Base-by-base conservation (phyloP, 2,113 vertebrate genomes). In the Lutjanus erythropterus region DNA sequence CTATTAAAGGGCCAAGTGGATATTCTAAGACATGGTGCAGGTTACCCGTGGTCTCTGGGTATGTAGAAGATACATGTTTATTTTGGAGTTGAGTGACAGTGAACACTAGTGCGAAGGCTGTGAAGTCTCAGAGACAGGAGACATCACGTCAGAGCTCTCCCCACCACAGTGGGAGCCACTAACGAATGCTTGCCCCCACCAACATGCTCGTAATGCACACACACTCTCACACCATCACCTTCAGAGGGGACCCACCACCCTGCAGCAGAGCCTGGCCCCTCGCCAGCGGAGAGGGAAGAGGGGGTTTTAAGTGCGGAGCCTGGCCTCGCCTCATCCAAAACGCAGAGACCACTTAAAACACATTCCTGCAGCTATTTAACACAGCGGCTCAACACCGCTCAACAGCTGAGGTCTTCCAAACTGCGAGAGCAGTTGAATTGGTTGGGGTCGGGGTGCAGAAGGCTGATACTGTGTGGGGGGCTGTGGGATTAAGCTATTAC, bases 311-410 rank as follows among this genome's bases (percentile, higher is more conserved):
- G 78, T 78, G 87, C 60, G 29, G 86, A 90, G 88, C 84, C 80
- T 50, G 69, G 76, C 67, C 84, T 71, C 0, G 69, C 71, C 81
- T 88, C 89, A 83, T 89, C 88, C 89, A 83, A 89, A 84, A 83
- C 70, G 44, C 88, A 75, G 74, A 85, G 81, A 93, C 87, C 92
- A 94, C 94, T 94, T 94, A 86, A 95, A 93, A 93, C 84, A 88
- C 90, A 95, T 94, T 94, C 91, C 90, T 86, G 78, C 81, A 80
- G 86, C 89, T 81, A 80, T 90, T 92, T 92, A 94, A 92, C 87
- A 78, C 85, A 83, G 78, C 68, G n/a, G 71, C 75, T 89, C 81
- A 85, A 86, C 74, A 55, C 68, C 66, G 56, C 84, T 87, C 75
- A 91, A 92, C 89, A 93, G 90, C 93, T 93, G 89, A 95, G 86